These are phyloP conservation scores for Siphamia tubifer DNA, from an alignment of 2,113 vertebrate genomes.

Conservation along the genomic window DNA sequence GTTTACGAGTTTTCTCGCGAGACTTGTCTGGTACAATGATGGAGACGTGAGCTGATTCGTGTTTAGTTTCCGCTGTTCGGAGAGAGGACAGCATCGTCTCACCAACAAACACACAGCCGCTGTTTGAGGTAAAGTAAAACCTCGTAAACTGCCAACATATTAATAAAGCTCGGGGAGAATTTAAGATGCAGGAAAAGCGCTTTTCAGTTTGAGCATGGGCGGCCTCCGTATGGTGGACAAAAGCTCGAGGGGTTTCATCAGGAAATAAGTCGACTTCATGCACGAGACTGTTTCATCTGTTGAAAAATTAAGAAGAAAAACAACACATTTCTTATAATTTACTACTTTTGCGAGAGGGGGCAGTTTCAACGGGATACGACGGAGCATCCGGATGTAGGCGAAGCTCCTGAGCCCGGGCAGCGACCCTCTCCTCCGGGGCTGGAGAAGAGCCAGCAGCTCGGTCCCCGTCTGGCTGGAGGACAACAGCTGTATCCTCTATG, in stretches of 20 bases:
- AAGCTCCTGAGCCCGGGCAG: neutral
- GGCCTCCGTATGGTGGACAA: slow-evolving; percentile 17
- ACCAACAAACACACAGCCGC: neutral
- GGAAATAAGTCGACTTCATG: slow-evolving; percentile 31
- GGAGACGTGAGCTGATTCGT: slow-evolving; percentile 26
- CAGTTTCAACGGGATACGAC: neutral
- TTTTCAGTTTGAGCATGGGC: slow-evolving; percentile 5
- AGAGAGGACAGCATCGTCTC: neutral
- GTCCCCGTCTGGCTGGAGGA: neutral
- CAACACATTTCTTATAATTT: neutral
- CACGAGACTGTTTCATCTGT: neutral
- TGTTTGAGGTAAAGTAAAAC: neutral
- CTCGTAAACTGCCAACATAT: neutral
- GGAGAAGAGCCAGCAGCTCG: slow-evolving; percentile 32
- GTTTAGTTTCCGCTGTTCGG: slow-evolving; percentile 10
- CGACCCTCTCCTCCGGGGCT: slow-evolving; percentile 17
- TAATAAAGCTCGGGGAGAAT: neutral
- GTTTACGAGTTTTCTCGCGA: slow-evolving; percentile 55
- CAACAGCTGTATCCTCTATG: neutral
- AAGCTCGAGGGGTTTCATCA: slow-evolving; percentile 2
- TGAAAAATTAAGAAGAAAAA: neutral
- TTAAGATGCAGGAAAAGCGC: neutral
- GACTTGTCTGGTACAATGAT: slow-evolving; percentile 15
- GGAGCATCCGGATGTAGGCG: neutral
- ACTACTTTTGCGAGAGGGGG: neutral